Evolutionary conservation across 2,888 invertebrate genomes (phyloP).

Genomic region (Bibio marci): DNA sequence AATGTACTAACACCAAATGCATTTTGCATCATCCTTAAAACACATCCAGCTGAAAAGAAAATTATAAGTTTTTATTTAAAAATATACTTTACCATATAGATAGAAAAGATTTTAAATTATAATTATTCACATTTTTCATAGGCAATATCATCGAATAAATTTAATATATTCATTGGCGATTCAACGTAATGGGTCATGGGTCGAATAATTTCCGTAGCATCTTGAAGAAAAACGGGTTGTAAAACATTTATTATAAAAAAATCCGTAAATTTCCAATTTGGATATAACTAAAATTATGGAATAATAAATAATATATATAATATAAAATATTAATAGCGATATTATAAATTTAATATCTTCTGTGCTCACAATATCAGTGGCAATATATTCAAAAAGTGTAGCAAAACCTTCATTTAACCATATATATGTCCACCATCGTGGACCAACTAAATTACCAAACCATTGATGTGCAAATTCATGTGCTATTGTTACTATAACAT

Average conservation of each 20-base stretch:
- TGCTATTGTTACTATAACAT: not conserved
- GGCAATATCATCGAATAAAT: conserved; percentile 70
- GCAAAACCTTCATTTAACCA: conserved; percentile 55
- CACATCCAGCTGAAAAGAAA: conserved; percentile 31
- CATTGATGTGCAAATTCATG: conserved; percentile 1
- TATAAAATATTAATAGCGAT: no score
- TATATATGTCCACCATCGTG: conserved; percentile 44
- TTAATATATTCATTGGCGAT: conserved; percentile 65
- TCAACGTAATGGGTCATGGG: conserved; percentile 67
- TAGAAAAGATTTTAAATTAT: conserved; percentile 27
- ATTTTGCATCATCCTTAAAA: conserved; percentile 39
- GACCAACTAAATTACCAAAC: conserved; percentile 40
- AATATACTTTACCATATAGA: conserved; percentile 8
- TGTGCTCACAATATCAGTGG: conserved; percentile 36
- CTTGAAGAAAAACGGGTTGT: conserved; percentile 52
- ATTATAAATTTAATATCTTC: no score
- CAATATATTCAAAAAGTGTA: conserved; percentile 46
- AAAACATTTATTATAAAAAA: conserved; percentile 57
- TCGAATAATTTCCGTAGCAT: conserved; percentile 58
- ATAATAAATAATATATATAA: no score
- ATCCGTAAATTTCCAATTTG: conserved; percentile 56
- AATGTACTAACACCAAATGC: conserved; percentile 34
- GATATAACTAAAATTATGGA: conserved; percentile 32
- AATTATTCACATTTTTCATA: conserved; percentile 62
- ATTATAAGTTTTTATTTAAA: not conserved